Base-by-base conservation (phyloP, 2,888 invertebrate genomes). In the Epistrophe eligans region DNA sequence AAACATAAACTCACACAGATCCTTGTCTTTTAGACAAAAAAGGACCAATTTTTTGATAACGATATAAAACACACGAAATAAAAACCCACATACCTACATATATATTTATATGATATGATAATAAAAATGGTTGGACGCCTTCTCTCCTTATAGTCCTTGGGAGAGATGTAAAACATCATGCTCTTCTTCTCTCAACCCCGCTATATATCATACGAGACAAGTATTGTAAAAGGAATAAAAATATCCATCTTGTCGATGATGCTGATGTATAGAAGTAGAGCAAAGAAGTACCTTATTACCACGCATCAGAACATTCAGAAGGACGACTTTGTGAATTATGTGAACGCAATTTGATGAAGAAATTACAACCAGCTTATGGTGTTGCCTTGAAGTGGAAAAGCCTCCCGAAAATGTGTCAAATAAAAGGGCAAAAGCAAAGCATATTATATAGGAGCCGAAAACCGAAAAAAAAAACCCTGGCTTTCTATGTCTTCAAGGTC, bases 71-170 rank as follows among this genome's bases (percentile, higher is more conserved):
- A 60, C 19, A 74, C 28, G 72, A 79, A 70, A 70, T 74, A 62
- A 74, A 38, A 48, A 28, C 13, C 40, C 38, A 55, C 24, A 70
- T 28, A 38, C 5, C 11, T n/a, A 3, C 24, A 19, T 11, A 7
- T 24, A 67, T 10, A 15, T 1, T 1, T 17, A 70, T 66, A 84
- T 58, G 76, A 70, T 73, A 77, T 73, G 67, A 52, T 67, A 62
- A 62, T 66, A 76, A 72, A 76, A 80, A 80, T 76, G 58, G 64
- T 64, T 50, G 73, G 81, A 60, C 81, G 76, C 45, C 38, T 67
- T 38, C 24, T 24, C 24, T 57, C 24, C 24, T 32, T 32, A 15
- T 8, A 66, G 70, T 71, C 60, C 50, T 72, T 64, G 28, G 48
- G 4, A 60, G 24, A 40, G 48, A 48, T 73, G 38, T 79, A 28